Conservation (phyloP, 2,113 vertebrate species). For the Pedionomus torquatus region DNA sequence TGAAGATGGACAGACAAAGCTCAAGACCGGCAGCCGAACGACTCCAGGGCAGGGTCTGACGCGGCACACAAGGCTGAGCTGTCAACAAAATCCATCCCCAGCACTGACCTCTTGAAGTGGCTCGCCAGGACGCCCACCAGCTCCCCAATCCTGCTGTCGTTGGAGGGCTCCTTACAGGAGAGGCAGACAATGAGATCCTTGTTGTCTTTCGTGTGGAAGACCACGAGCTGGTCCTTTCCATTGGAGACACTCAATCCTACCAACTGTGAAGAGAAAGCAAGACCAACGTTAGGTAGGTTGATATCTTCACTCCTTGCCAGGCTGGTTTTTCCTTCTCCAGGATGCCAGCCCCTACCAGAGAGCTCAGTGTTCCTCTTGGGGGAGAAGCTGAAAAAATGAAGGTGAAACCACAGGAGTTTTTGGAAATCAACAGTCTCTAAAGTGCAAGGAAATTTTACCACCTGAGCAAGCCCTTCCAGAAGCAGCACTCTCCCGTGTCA, state of each 20-base stretch:
- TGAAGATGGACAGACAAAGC: background rate
- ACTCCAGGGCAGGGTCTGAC: background rate
- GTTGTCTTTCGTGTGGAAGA: conserved; percentile 97
- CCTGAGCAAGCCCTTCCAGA: background rate
- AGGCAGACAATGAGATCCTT: conserved; percentile 95
- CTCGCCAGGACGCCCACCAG: conserved; percentile 91
- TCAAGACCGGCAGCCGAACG: background rate
- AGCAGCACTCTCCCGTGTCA: background rate
- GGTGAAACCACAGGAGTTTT: background rate
- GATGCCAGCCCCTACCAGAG: rapidly evolving
- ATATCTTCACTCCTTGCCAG: rapidly evolving
- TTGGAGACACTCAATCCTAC: conserved; percentile 93
- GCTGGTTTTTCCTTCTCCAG: background rate
- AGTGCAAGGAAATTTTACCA: rapidly evolving
- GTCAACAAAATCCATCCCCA: background rate
- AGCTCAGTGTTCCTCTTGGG: background rate
- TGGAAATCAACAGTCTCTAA: background rate
- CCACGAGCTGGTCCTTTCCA: conserved; percentile 95
- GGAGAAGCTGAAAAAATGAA: background rate
- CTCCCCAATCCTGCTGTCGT: conserved; percentile 92
- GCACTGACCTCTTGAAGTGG: conserved; percentile 93
- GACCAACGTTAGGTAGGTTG: rapidly evolving
- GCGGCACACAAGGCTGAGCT: background rate
- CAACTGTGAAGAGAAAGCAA: conserved; percentile 77
- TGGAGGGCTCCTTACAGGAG: conserved; percentile 82